These are phyloP conservation scores for Austrofundulus limnaeus DNA, from an alignment of 2,113 vertebrate genomes.

Conservation along the genomic window DNA sequence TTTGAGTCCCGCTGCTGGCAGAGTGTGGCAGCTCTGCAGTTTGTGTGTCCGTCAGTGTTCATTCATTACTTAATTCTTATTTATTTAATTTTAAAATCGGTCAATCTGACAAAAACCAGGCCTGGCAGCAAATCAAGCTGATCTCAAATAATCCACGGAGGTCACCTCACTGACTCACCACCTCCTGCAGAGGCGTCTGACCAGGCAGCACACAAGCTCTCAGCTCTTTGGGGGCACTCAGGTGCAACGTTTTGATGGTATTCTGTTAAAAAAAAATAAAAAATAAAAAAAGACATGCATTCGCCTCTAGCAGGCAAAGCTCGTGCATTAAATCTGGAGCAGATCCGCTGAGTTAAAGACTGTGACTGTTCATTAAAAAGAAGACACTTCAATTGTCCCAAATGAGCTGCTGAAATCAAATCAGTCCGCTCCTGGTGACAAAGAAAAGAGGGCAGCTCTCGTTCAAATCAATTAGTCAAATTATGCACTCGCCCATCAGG, in stretches of 20 bases:
- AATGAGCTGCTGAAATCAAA: slow-evolving; percentile 31
- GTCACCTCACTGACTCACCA: slow-evolving; percentile 58
- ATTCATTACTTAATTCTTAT: slow-evolving; percentile 8
- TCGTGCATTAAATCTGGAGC: slow-evolving; percentile 2
- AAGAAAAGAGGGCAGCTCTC: slow-evolving; percentile 29
- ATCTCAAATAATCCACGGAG: slow-evolving; percentile 55
- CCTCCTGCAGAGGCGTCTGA: slow-evolving; percentile 56
- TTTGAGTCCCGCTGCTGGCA: slow-evolving; percentile 40
- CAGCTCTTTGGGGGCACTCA: not conserved
- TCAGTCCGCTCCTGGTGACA: slow-evolving; percentile 40
- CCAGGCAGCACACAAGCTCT: slow-evolving; percentile 45
- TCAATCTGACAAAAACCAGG: slow-evolving; percentile 26
- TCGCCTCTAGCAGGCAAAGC: not conserved
- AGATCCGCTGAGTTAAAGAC: not conserved
- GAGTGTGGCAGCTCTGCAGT: slow-evolving; percentile 5
- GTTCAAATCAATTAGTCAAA: slow-evolving; percentile 51
- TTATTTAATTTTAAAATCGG: too few relatives aligned
- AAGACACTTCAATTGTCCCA: slow-evolving; percentile 6
- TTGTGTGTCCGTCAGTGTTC: not conserved
- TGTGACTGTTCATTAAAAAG: slow-evolving; percentile 32
- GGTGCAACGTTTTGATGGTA: not conserved
- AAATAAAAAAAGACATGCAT: not conserved
- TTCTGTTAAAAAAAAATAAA: slow-evolving; percentile 1
- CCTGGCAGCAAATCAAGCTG: slow-evolving; percentile 41
- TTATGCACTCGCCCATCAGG: slow-evolving; percentile 7